phyloP scores from a whole-genome alignment of 2,888 invertebrate genomes.

The Melikaiella ostensackeni region DNA sequence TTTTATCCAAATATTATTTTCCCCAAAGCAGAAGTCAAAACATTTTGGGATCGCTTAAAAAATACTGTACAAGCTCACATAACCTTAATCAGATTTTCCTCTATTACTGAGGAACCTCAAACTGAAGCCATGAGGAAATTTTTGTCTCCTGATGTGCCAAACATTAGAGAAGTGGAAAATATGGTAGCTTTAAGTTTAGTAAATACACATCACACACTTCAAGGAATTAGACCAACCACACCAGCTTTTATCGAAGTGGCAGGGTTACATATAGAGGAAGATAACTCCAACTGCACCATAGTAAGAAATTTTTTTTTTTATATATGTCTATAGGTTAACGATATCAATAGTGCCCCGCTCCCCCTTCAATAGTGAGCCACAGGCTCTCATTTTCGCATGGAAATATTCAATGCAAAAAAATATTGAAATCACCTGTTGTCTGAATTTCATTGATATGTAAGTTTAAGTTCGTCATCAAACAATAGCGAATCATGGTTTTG shows the following conservation, averaged over 20 bases:
- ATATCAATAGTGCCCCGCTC: too few relatives aligned
- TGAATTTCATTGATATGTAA: too few relatives aligned
- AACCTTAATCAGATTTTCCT: constrained; percentile 37
- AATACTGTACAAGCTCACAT: constrained; percentile 50
- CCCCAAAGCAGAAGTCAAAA: constrained; percentile 21
- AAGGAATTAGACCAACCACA: constrained; percentile 76
- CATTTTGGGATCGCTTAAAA: constrained; percentile 59
- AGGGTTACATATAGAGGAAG: constrained; percentile 78
- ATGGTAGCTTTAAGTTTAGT: constrained; percentile 77
- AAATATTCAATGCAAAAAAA: too few relatives aligned
- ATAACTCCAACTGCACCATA: constrained; percentile 49
- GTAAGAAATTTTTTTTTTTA: constrained; percentile 46
- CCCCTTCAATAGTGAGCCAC: too few relatives aligned
- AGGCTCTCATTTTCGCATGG: too few relatives aligned
- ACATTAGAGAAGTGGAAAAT: constrained; percentile 74
- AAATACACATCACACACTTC: constrained; percentile 78
- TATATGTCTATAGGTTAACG: too few relatives aligned
- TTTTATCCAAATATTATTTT: constrained; percentile 41
- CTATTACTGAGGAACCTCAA: constrained; percentile 48
- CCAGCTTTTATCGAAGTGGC: constrained; percentile 78
- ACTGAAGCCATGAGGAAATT: constrained; percentile 57
- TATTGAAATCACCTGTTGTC: too few relatives aligned
- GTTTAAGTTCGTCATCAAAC: too few relatives aligned
- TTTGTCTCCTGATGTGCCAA: constrained; percentile 63
- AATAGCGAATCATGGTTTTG: too few relatives aligned